Conservation (phyloP, 2,113 vertebrate species). For the Sus scrofa region T2T-Sscrofa CM000824.6:84468501-84469000, state of each 20-base stretch:
- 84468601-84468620: not conserved
- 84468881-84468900: not conserved
- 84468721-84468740: not conserved
- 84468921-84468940: not conserved
- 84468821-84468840: not conserved
- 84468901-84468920: not conserved
- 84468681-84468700: not conserved
- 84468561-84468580: not conserved
- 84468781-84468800: not conserved
- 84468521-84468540: not conserved
- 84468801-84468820: not conserved
- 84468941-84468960: not conserved
- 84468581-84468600: not conserved
- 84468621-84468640: not conserved
- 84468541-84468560: not conserved
- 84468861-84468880: conserved; percentile 2
- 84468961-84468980: not conserved
- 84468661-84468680: not conserved
- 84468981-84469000: not conserved
- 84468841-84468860: not conserved
- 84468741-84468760: not conserved
- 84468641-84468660: not conserved
- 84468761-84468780: no score
- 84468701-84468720: not conserved
- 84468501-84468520: not conserved